Evolutionary conservation across 2,888 invertebrate species (phyloP), one percentile per base, ranked within the genome.

Genomic region (Chymomyza caudatula): DNA sequence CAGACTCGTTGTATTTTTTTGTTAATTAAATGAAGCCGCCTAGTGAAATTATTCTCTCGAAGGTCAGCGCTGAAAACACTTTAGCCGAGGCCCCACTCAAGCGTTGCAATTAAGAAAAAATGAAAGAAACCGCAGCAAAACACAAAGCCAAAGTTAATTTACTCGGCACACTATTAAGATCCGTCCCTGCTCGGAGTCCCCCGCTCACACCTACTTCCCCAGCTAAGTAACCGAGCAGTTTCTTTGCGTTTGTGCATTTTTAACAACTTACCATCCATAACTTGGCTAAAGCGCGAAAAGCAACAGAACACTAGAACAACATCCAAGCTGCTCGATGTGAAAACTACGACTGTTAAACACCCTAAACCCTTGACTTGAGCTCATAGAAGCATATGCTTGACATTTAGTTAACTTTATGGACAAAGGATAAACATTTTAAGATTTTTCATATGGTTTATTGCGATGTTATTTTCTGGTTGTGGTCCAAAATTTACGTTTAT

Each of bases 11-110:
- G n/a, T n/a, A n/a, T 51, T 22, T 51, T 19, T 22, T 22, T 51
- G 51, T 19, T 51, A 22, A 13, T 55, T 55, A 37, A 37, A 37
- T 37, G 29, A 37, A 37, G 29, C 29, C 29, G 62, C 54, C 56
- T 53, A 69, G 53, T 49, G 57, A 61, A 71, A 71, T 76, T 73
- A 76, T 37, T 37, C 29, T 11, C 83, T 85, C 79, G 76, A 85
- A 82, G 81, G 81, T 82, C 85, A 82, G 74, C 64, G 69, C 66
- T 76, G 49, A 49, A 71, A 81, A 78, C 66, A 81, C 67, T 78
- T 43, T 44, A 58, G 19, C 47, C 4, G 47, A 19, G 29, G 17
- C 29, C 29, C 11, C 29, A 37, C 11, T 37, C 29, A 37, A 37
- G 29, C 29, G 29, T 37, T 37, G 29, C 29, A 37, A 37, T 37